Base-by-base conservation (phyloP, 2,888 invertebrate species). In the Ganaspis brasiliensis region DNA sequence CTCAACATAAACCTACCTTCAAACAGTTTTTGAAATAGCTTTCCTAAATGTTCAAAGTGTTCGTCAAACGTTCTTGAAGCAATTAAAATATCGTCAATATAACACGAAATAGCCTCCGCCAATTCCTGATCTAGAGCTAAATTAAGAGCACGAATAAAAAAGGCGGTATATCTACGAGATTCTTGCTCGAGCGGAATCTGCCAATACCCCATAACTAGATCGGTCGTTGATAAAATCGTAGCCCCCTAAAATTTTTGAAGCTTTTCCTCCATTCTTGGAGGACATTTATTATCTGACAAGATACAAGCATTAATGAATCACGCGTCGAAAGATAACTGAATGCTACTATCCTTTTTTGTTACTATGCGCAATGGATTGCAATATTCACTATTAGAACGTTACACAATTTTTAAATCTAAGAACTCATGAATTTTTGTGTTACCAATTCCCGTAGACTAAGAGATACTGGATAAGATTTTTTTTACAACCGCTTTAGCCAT, bases 281-380 rank as follows among this genome's bases (percentile, higher is more conserved):
- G 82, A 14, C 82, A 77, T 61, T 88, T 87, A 14, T 84, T 79
- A 73, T 89, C 88, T 0, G 83, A 75, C n/a, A 83, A 79, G 71
- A 90, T 87, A 21, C 78, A 55, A 5, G 79, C 78, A 77, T 90
- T 89, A 2, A 89, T 52, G 63, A 79, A 80, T 8, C 89, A 57
- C 0, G 87, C 89, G 78, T 90, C 89, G 26, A 89, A 76, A 77
- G 88, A 87, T 6, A 88, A 77, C 9, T 88, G 75, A 16, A 61
- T 26, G 0, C 87, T 76, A 0, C 85, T 85, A 56, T 88, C 86
- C 37, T 88, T 87, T 74, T 88, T 89, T 49, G 5, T 9, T 2
- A 75, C 72, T 1, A 72, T 37, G 0, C 72, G 19, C 19, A 75
- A 35, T 2, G 75, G 75, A 52, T 72, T 75, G 10, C 40, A 40